Evolutionary conservation across 2,797 vertebrate genomes (phyloP), one percentile per base, ranked within the genome.

Genomic region (Schizopygopsis malacanthus): DNA sequence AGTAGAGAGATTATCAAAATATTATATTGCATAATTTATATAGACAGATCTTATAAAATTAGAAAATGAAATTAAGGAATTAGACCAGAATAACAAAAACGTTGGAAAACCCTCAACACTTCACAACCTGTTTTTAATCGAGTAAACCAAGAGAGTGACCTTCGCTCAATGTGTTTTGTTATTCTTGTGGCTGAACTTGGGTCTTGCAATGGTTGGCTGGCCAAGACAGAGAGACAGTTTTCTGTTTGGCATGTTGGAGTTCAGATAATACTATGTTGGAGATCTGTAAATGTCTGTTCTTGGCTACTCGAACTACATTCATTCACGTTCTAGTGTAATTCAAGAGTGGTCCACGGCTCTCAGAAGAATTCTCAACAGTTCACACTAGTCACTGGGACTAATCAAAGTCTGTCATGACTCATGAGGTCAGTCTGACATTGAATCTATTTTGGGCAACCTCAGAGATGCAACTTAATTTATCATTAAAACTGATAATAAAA

Each of bases 321-420:
- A 81, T 91, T 89, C 94, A 92, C 90, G 90, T 87, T 93, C 90
- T 83, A 81, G 87, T 88, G 92, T 88, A 93, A 93, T 90, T 87
- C 89, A 92, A 92, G 91, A 88, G 87, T 52, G 16, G 7, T 72
- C 65, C 13, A 85, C 75, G 84, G 61, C 86, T 80, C 43, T 75
- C 86, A 47, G 28, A 87, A 70, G 82, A 56, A 67, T 39, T 83
- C 79, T 79, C 50, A 83, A 47, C 70, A 70, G 79, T 81, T 87
- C 43, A 59, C 77, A 77, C 75, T 67, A 50, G 69, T 71, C 85
- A 63, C 52, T 75, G 63, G 81, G 80, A 78, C 61, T 85, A 50
- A 76, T 73, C 69, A 45, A 72, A 47, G 20, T 70, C 39, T 56
- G 82, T 70, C 52, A 77, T 13, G 33, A 81, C 79, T 70, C 52